Conservation (phyloP, 2,888 invertebrate species). For the Mesopsocus fuscifrons region DNA sequence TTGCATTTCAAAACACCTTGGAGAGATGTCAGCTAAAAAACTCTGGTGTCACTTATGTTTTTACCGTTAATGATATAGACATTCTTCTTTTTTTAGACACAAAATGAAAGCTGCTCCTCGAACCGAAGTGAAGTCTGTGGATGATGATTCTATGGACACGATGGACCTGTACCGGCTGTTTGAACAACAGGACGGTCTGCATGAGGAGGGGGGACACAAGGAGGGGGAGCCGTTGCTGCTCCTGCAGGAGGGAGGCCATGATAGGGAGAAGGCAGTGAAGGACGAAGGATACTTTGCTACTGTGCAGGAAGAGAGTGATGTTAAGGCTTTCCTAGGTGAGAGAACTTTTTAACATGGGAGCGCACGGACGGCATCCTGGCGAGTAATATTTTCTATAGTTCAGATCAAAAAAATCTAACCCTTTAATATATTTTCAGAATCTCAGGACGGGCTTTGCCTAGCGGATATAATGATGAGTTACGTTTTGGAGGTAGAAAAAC, state of each 20-base stretch:
- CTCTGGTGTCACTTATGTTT: no score
- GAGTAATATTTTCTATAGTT: no score
- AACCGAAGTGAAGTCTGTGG: constrained; percentile 8
- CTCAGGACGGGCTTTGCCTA: neutral
- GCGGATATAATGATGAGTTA: constrained; percentile 33
- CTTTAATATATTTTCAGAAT: neutral
- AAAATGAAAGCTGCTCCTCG: constrained; percentile 5
- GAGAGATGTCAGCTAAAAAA: no score
- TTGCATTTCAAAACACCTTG: no score
- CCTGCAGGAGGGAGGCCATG: constrained; percentile 12
- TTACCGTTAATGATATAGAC: no score
- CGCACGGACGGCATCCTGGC: no score
- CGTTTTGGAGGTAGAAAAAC: constrained; percentile 33
- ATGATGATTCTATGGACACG: constrained; percentile 39
- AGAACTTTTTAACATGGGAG: constrained; percentile 17
- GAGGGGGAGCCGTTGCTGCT: constrained; percentile 7
- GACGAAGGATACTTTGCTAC: constrained; percentile 41
- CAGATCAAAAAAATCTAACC: no score
- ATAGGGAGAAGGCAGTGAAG: constrained; percentile 15
- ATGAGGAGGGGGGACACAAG: constrained; percentile 15
- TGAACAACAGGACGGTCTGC: constrained; percentile 27
- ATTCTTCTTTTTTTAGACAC: constrained; percentile 13
- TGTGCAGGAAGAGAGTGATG: constrained; percentile 40
- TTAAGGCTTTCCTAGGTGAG: constrained; percentile 38
- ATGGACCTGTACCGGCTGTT: constrained; percentile 41